Evolutionary conservation across 2,888 invertebrate genomes (phyloP).

Genomic region (Heliconius ismenius): DNA sequence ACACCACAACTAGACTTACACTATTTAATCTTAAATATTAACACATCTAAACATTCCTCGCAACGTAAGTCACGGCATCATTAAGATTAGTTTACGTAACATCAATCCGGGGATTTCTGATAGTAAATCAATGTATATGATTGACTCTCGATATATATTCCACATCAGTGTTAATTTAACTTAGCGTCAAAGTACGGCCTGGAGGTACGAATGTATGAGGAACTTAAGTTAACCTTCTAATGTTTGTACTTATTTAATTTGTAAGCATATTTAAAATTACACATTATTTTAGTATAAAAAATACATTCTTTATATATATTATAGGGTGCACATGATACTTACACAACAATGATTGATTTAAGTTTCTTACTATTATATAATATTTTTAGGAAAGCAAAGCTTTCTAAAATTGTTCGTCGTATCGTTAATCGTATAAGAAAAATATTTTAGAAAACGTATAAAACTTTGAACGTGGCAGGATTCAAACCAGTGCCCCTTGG

Average conservation of each 20-base stretch:
- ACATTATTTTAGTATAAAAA: too few species aligned
- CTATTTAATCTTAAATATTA: not conserved
- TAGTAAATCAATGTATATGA: constrained; percentile 65
- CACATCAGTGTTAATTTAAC: constrained; percentile 49
- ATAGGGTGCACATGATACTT: too few species aligned
- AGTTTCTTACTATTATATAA: too few species aligned
- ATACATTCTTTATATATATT: too few species aligned
- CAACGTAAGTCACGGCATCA: constrained; percentile 38
- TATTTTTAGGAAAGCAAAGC: too few species aligned
- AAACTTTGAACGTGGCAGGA: too few species aligned
- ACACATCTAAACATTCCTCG: constrained; percentile 27
- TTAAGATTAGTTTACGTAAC: constrained; percentile 61
- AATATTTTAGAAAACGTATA: too few species aligned
- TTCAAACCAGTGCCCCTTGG: too few species aligned
- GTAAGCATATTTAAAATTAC: not conserved
- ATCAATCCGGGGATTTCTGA: constrained; percentile 67
- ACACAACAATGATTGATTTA: too few species aligned
- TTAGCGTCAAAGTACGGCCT: constrained; percentile 31
- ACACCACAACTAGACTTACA: too few species aligned
- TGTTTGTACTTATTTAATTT: not conserved
- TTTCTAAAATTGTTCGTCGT: too few species aligned
- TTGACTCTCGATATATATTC: constrained; percentile 59
- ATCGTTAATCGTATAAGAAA: too few species aligned
- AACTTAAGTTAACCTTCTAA: not conserved
- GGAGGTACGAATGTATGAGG: not conserved